Conservation (phyloP, 2,113 vertebrate genomes). For the Cryptomyrus ogoouensis region DNA sequence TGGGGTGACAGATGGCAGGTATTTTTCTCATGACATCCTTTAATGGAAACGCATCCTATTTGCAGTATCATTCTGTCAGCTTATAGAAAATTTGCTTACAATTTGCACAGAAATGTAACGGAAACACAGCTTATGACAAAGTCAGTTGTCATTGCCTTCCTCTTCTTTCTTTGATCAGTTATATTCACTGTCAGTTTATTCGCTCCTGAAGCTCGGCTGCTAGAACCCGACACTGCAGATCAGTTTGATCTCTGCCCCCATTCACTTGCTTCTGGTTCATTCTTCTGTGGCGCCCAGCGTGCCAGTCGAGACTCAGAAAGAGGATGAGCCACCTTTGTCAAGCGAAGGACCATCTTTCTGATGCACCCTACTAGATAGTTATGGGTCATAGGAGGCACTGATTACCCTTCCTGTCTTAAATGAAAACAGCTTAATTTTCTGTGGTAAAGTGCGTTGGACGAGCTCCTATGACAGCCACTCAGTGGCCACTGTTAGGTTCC, state of each 20-base stretch:
- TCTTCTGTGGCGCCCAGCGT: background rate
- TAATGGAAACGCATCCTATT: background rate
- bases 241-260: background rate
- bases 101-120: background rate
- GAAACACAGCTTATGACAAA: background rate
- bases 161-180: background rate
- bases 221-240: background rate
- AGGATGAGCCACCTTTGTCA: background rate
- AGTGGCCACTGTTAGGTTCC: background rate
- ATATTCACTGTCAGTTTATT: background rate
- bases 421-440: background rate
- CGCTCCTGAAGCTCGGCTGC: background rate
- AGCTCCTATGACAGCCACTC: background rate
- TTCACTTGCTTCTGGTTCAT: background rate
- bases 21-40: background rate
- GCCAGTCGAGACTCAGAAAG: background rate
- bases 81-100: background rate
- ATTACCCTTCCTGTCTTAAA: background rate
- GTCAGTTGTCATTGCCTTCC: background rate
- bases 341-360: background rate
- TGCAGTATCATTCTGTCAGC: background rate
- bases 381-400: background rate
- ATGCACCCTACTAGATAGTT: background rate
- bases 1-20: background rate
- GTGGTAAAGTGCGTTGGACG: background rate